A percentile compares a stretch with the other conserved stretches of the same genome.
phyloP scores from a whole-genome alignment of 2,888 invertebrate genomes.

The Chrysomela aeneicollis region DNA sequence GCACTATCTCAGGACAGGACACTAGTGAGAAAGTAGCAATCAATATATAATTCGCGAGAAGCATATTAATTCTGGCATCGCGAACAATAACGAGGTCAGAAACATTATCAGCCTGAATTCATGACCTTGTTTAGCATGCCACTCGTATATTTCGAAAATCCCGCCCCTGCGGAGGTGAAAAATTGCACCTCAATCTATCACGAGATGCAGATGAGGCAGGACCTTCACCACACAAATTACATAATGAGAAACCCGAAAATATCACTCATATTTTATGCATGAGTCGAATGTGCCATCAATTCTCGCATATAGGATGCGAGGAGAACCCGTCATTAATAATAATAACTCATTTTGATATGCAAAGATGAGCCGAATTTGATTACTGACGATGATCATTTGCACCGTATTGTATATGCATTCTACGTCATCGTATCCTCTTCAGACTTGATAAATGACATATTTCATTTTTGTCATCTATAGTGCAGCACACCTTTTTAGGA shows the following conservation, averaged over 20 bases:
- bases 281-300: slow-evolving; percentile 32
- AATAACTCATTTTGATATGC: slow-evolving; percentile 8
- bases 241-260: slow-evolving; percentile 17
- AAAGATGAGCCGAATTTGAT: neutral
- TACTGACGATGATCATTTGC: too few relatives aligned
- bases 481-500: neutral
- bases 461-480: neutral
- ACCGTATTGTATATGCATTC: neutral
- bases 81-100: neutral
- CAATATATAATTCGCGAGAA: neutral
- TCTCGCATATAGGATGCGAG: slow-evolving; percentile 31
- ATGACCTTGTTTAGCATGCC: neutral
- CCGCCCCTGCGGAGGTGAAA: neutral
- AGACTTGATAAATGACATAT: neutral
- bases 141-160: neutral
- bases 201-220: neutral
- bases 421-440: neutral
- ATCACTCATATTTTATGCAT: slow-evolving; percentile 32
- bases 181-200: slow-evolving; percentile 8
- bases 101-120: neutral
- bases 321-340: slow-evolving; percentile 14
- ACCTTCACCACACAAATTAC: slow-evolving; percentile 8
- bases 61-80: neutral
- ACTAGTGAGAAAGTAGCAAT: neutral
- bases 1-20: neutral